Evolutionary conservation across 1,140 invertebrate genomes (phyloP).

Genomic region (Zaprionus nigranus): DNA sequence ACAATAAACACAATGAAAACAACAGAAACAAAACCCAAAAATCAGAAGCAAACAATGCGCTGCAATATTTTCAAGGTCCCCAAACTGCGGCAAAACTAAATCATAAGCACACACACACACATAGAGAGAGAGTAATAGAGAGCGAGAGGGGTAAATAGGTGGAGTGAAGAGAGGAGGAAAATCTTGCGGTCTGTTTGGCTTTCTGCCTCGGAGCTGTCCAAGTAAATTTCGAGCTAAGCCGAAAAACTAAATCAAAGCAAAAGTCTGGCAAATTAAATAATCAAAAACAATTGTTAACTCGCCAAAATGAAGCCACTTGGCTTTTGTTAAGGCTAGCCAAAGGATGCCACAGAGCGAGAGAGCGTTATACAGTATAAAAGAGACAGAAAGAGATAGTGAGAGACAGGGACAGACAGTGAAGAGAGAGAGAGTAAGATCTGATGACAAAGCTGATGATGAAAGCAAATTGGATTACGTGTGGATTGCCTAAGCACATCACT

Average conservation of each 20-base stretch:
- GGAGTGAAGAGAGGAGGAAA: constrained; percentile 19
- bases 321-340: constrained; percentile 11
- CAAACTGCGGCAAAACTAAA: constrained; percentile 70
- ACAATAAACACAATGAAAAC: neutral
- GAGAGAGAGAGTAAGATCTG: constrained; percentile 11
- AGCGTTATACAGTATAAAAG: constrained; percentile 15
- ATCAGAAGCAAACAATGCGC: constrained; percentile 57
- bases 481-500: constrained; percentile 55
- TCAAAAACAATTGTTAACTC: constrained; percentile 71
- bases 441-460: constrained; percentile 37
- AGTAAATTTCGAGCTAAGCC: constrained; percentile 48
- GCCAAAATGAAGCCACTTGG: constrained; percentile 24
- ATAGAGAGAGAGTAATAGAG: constrained; percentile 24
- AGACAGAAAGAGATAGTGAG: constrained; percentile 12
- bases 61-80: constrained; percentile 78
- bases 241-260: constrained; percentile 78
- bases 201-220: constrained; percentile 39
- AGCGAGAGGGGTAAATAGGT: neutral
- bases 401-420: neutral
- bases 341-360: constrained; percentile 19
- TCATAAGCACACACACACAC: constrained; percentile 55
- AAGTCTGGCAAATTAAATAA: constrained; percentile 78
- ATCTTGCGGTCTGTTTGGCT: constrained; percentile 64
- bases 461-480: constrained; percentile 72
- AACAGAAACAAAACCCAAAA: constrained; percentile 12